Evolutionary conservation across 2,113 vertebrate species (phyloP).

Genomic region (Stegostoma tigrinum): DNA sequence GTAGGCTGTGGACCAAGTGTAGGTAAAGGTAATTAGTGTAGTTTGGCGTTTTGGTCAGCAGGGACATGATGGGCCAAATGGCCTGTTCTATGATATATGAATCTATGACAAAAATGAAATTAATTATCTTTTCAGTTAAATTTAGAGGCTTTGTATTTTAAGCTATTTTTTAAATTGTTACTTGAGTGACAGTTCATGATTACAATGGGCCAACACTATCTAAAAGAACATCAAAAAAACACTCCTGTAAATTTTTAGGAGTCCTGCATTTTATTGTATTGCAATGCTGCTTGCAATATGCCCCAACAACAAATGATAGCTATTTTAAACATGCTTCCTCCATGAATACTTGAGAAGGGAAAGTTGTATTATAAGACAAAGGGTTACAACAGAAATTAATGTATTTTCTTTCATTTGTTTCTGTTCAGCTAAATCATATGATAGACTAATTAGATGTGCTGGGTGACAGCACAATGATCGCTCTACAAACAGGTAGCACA

Average conservation of each 20-base stretch:
- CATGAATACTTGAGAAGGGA: background rate
- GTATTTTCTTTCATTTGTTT: slow-evolving; percentile 35
- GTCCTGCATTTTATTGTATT: background rate
- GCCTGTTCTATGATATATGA: too few relatives aligned
- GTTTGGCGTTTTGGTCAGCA: too few relatives aligned
- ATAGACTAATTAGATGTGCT: slow-evolving; percentile 33
- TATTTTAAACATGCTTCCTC: background rate
- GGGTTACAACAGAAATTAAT: slow-evolving; percentile 5
- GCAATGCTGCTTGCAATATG: background rate
- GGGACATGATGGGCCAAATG: too few relatives aligned
- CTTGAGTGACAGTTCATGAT: background rate
- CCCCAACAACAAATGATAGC: background rate
- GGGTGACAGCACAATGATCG: slow-evolving; percentile 35
- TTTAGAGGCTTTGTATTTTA: background rate
- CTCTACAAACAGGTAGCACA: slow-evolving; percentile 35
- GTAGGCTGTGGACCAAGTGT: too few relatives aligned
- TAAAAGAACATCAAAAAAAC: background rate
- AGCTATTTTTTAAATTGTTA: background rate
- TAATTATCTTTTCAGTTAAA: background rate
- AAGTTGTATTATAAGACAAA: background rate
- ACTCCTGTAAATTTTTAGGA: slow-evolving; percentile 9
- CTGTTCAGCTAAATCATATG: slow-evolving; percentile 34
- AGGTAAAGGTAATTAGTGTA: too few relatives aligned
- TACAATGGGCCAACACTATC: background rate
- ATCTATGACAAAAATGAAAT: background rate